Evolutionary conservation across 2,797 vertebrate genomes (phyloP), one percentile per base, ranked within the genome.

Genomic region (Lithobates sylvaticus): DNA sequence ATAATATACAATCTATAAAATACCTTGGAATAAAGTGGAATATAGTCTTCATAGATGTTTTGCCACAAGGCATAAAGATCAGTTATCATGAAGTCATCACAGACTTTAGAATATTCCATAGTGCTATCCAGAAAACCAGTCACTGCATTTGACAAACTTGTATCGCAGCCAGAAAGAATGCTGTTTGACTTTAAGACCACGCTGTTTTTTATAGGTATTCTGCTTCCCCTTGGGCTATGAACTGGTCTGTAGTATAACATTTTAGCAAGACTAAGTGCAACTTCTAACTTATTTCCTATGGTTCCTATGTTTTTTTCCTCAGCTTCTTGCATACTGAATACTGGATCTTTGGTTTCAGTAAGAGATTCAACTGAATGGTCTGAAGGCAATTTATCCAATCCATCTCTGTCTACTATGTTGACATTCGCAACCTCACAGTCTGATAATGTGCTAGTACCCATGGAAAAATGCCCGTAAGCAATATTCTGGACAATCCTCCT

Each of bases 61-160:
- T 96, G 89, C 97, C 97, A 98, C 89, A 97, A 92, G 88, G 97
- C 95, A 89, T 97, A 96, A 84, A 98, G 92, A 32, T 98, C 96
- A 3, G 91, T 90, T 88, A 97, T 90, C 91, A 83, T n/a, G n/a
- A 95, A 92, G 73, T 93, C 92, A 89, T 92, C 89, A 91, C 94
- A 29, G 89, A 90, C 88, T 92, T 89, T 92, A 90, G 69, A 91
- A 64, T 89, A 81, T 89, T 95, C 95, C n/a, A 93, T 89, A 85
- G 88, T 77, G 88, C 91, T 85, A 2, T 84, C 90, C 83, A 90
- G 89, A 73, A 94, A 90, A 36, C 91, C 89, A 78, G 92, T 91
- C 86, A 93, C 73, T 82, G 91, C 89, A 18, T 82, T 91, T 0
- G 0, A 8, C 82, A 90, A 73, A 87, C 88, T 27, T 67, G 91